Base-by-base conservation (phyloP, 2,888 invertebrate genomes). In the Drosophila subsilvestris region DNA sequence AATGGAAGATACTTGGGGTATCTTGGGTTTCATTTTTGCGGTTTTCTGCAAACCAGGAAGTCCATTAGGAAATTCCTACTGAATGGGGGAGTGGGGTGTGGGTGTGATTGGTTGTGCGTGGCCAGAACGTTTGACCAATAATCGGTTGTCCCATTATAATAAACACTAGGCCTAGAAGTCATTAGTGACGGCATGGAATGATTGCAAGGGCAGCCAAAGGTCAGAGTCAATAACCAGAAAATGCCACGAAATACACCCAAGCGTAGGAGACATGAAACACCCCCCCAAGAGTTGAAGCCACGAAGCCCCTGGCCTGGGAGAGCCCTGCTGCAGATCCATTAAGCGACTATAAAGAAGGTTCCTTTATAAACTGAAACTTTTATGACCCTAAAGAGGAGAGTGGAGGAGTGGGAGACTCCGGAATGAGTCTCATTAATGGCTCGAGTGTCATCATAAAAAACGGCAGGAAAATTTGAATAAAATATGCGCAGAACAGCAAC, bases 131-230 rank as follows among this genome's bases (percentile, higher is more conserved):
- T 57, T 75, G 66, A 72, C 68, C 79, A 75, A 67, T 73, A 80
- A 77, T 80, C 59, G 68, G 44, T 44, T 18, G 48, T 51, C 22
- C 20, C 70, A 86, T 70, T 82, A 79, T 59, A 59, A 68, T 67
- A 70, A 75, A 63, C 14, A 37, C 57, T 49, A 47, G 50, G n/a
- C 29, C 48, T 17, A 18, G 25, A 63, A 62, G 56, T 45, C 63
- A 69, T 85, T 69, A 63, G 42, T 12, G 32, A 25, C 12, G 37
- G 37, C 6, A n/a, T 2, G 37, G 49, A 51, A 66, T 61, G 63
- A 67, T 42, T 63, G 22, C 49, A 54, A 63, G 51, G 51, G 25
- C 20, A n/a, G 49, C 3, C 49, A 37, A 18, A 43, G 61, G 22
- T 37, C 76, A 44, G 32, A 20, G 20, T n/a, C 22, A 56, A 58